These are phyloP conservation scores for Microcebus jonahi DNA, from an alignment of 2,113 vertebrate genomes.

Conservation along the genomic window DNA sequence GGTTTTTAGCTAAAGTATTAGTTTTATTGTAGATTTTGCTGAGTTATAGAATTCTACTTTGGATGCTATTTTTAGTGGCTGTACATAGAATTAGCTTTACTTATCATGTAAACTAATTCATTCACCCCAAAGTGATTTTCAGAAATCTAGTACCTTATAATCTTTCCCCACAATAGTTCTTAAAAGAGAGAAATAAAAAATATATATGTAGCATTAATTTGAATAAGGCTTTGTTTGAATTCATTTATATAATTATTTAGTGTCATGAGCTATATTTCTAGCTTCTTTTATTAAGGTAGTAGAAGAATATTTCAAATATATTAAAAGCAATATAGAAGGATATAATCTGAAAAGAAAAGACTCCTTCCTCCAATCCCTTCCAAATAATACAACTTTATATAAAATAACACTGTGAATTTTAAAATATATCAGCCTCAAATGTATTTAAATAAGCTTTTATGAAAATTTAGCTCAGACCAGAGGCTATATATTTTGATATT, in stretches of 20 bases:
- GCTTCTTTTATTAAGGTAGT: not conserved
- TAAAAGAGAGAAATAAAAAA: not conserved
- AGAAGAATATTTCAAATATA: not conserved
- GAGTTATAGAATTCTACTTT: not conserved
- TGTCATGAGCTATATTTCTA: not conserved
- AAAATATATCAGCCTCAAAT: not conserved
- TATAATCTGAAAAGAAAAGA: not conserved
- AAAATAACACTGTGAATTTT: not conserved
- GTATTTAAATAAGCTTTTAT: not conserved
- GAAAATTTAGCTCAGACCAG: not conserved
- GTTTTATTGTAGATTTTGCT: not conserved
- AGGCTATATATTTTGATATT: not conserved
- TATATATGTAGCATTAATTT: not conserved
- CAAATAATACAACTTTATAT: not conserved
- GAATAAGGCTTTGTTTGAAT: not conserved
- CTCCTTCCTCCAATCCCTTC: not conserved
- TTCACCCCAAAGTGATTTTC: not conserved
- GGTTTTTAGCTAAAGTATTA: not conserved
- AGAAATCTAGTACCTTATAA: not conserved
- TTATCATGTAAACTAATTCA: not conserved
- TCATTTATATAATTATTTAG: constrained; percentile 37
- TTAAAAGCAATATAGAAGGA: not conserved
- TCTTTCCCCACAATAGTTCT: not conserved
- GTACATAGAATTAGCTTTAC: not conserved
- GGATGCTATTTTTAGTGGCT: not conserved